Evolutionary conservation across 2,797 vertebrate species (phyloP).

Genomic region (Thunnus albacares): DNA sequence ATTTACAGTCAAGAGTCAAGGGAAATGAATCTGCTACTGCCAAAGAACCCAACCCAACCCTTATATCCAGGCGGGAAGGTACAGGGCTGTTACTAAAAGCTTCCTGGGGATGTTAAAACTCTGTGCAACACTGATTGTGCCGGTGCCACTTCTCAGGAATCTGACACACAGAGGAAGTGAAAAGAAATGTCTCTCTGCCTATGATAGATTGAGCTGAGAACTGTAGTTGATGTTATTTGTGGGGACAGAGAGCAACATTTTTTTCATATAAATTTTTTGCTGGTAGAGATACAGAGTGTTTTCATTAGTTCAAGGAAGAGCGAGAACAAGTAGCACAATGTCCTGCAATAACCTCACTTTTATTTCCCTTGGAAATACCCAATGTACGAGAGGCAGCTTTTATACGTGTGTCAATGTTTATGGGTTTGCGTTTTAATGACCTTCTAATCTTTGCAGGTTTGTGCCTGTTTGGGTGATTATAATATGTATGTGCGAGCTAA

Average conservation of each 20-base stretch:
- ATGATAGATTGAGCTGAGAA: constrained; percentile 51
- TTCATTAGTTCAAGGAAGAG: constrained; percentile 52
- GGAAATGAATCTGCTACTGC: constrained; percentile 71
- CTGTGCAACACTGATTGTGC: constrained; percentile 63
- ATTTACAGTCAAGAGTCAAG: constrained; percentile 52
- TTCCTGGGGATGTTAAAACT: constrained; percentile 56
- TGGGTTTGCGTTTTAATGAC: constrained; percentile 34
- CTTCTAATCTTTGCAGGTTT: constrained; percentile 59
- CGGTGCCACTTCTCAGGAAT: constrained; percentile 79
- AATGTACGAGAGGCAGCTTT: constrained; percentile 36
- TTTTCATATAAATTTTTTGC: constrained; percentile 26
- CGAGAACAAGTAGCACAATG: constrained; percentile 46
- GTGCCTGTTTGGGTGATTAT: constrained; percentile 41
- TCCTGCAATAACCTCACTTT: constrained; percentile 66
- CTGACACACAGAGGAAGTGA: constrained; percentile 78
- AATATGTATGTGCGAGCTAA: constrained; percentile 32
- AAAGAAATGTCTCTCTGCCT: constrained; percentile 65
- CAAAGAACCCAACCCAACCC: constrained; percentile 46
- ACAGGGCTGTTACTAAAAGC: constrained; percentile 70
- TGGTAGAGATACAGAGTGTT: constrained; percentile 17
- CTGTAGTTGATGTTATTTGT: constrained; percentile 42
- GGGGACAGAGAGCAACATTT: constrained; percentile 15
- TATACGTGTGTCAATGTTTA: constrained; percentile 19
- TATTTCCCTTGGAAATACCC: constrained; percentile 81
- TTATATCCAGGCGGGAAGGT: constrained; percentile 76